Percentiles rank a stretch among this genome's conserved stretches.
Conservation (phyloP, 2,888 invertebrate genomes). For the Caenorhabditis sp. region DNA sequence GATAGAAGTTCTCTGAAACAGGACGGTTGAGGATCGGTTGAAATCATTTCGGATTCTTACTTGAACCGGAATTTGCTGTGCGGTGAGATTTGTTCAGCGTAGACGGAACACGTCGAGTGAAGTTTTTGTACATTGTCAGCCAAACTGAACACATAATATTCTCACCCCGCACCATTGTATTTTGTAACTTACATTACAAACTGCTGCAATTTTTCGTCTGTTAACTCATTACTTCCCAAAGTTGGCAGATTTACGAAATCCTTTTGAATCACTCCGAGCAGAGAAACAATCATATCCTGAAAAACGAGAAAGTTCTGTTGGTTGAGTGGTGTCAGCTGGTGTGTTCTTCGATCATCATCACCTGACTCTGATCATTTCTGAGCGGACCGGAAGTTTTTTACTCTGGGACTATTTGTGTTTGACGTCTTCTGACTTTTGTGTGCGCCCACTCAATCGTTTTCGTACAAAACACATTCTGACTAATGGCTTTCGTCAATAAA, state of each 20-base stretch:
- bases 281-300: constrained; percentile 47
- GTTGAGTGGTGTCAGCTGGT: neutral
- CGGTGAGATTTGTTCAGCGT: constrained; percentile 89
- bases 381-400: neutral
- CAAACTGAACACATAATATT: constrained; percentile 41
- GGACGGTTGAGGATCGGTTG: neutral
- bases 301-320: neutral
- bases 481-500: neutral
- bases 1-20: constrained; percentile 80
- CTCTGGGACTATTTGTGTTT: neutral
- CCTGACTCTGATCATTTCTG: constrained; percentile 15
- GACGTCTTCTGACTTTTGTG: neutral
- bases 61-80: constrained; percentile 91
- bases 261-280: constrained; percentile 38
- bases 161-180: neutral
- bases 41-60: constrained; percentile 53
- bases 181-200: constrained; percentile 44
- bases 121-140: constrained; percentile 75
- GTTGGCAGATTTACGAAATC: constrained; percentile 25
- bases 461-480: neutral
- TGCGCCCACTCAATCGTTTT: neutral
- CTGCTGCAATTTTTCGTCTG: constrained; percentile 36
- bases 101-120: constrained; percentile 84
- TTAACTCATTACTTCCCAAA: constrained; percentile 23
- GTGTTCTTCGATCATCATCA: neutral